Evolutionary conservation across 2,888 invertebrate genomes (phyloP), one percentile per base, ranked within the genome.

Genomic region (Cephus runcator): DNA sequence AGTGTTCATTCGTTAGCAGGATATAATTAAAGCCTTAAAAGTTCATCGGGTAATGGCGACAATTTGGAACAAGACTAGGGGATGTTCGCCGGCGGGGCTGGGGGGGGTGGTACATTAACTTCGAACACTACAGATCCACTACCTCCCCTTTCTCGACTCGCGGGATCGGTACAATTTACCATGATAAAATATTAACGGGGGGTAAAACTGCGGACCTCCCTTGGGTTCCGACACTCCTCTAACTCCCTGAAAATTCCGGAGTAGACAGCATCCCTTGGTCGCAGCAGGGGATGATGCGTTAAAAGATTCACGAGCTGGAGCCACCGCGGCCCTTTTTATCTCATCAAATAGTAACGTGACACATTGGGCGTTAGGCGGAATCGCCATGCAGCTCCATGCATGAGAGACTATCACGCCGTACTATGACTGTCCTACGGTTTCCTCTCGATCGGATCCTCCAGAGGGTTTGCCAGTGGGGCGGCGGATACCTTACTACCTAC

Each of bases 311-410:
- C 83, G 83, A 83, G 76, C 30, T 81, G 73, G 83, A 79, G 82
- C 85, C 85, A 83, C 85, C 86, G 81, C 85, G 87, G 85, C 85
- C 87, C 87, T 89, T 89, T 90, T 90, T 90, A 89, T 89, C 90
- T 89, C 89, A 89, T 90, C 85, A 90, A 90, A 90, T 86, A 88
- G 85, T 90, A 88, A 90, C 80, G 77, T 81, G 74, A 77, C 81
- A 81, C 81, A 78, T 79, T 69, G 76, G 79, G 79, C 77, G 77
- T 75, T 75, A 31, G 40, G 36, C 11, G 31, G 15, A 56, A 75
- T 36, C 76, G 73, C 30, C 75, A 73, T 76, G 40, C 69, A 15
- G 12, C 40, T 12, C 15, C 40, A 40, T 40, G 40, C 40, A 40
- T 40, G 40, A 56, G 40, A 31, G 71, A 71, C 71, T 71, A 33